Evolutionary conservation across 1,140 invertebrate genomes (phyloP), one percentile per base, ranked within the genome.

Genomic region (Hylaeus volcanicus): DNA sequence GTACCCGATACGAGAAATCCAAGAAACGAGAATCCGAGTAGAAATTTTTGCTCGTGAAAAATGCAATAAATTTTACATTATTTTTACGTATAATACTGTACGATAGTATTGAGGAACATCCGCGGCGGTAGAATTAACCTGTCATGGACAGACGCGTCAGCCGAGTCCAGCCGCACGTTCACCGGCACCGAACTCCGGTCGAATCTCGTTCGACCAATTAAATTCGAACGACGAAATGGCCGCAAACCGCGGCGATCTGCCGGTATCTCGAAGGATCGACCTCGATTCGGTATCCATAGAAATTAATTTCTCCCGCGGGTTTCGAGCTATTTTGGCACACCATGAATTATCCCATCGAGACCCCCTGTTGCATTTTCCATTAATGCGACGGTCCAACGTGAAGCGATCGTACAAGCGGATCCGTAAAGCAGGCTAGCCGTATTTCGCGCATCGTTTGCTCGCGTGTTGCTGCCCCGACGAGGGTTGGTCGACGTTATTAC

Each of bases 271-370:
- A 60, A 48, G 1, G 9, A 58, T 58, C 74, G n/a, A n/a, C 53
- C 60, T 55, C 43, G 45, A 76, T 84, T 84, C 58, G 14, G 8
- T 71, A 8, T 77, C 74, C 48, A 69, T 75, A 75, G 15, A 64
- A 77, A 77, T 77, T 53, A 77, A 69, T 60, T 61, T 61, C 66
- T 77, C 75, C 5, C 58, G 65, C 11, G 43, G 43, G 1, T 45
- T 12, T 1, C 37, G 39, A 64, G 41, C 39, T 41, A 64, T 37
- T 39, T 45, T 37, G 37, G 0, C 8, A 5, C 58, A 4, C 37
- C 41, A 4, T 26, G 69, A 37, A 51, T 73, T 39, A 48, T 11
- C 53, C 51, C 71, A 41, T 58, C 55, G 43, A n/a, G n/a, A 68
- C 48, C 64, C 48, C 71, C 48, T 75, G 60, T 71, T 66, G 66